Evolutionary conservation across 2,797 vertebrate genomes (phyloP), one percentile per base, ranked within the genome.

Genomic region (Anabacerthia variegaticeps): DNA sequence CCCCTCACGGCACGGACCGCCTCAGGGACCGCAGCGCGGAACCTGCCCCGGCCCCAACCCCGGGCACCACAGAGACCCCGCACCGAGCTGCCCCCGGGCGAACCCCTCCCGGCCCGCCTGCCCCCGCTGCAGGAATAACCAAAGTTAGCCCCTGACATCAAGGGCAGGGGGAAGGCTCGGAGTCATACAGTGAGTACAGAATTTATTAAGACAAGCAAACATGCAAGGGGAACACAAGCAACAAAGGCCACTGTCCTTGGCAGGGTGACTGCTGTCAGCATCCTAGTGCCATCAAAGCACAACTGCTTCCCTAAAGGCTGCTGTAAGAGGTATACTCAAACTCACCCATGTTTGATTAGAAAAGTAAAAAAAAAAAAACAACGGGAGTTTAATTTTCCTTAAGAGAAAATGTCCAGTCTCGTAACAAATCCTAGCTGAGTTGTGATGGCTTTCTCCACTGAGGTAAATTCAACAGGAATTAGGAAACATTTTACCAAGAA

Each of bases 171-270:
- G 22, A 52, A 32, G 22, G 41, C 91, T 37, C 39, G 0, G 6
- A 84, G 77, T 20, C 93, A 17, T 12, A 36, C 3, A 24, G 3
- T 0, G 36, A 62, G 17, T 8, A 37, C 11, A 36, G 44, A 37
- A 39, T 96, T 97, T 96, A 95, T 93, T 95, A 65, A 72, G 78
- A 85, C 41, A 65, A 41, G 44, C 75, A 56, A 61, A 72, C 37
- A 15, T 13, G 55, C 71, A 39, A 62, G 62, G 34, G 49, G 71
- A 86, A 78, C 27, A 44, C n/a, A 52, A 8, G 62, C 30, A 65
- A 86, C 55, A 84, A 67, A 85, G 84, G 67, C 14, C 10, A 10
- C 39, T 27, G 37, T 46, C 27, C 56, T 28, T 14, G 27, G 22
- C 73, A 58, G 37, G 56, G 49, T 26, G 44, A 52, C 36, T 43